phyloP scores from a whole-genome alignment of 2,113 vertebrate species.

The Natator depressus region DNA sequence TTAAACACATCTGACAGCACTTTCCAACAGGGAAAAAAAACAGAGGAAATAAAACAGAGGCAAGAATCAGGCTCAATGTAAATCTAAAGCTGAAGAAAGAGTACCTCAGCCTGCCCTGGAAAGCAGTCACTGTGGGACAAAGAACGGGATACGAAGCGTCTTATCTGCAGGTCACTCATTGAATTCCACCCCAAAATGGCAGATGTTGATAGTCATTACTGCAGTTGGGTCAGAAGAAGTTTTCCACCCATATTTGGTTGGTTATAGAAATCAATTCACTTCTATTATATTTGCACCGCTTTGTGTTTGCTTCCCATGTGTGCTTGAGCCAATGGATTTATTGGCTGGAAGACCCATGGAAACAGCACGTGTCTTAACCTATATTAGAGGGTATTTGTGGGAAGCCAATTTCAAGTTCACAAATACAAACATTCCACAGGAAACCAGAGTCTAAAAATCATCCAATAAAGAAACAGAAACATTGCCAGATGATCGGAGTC shows the following conservation, averaged over 20 bases:
- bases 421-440: not conserved
- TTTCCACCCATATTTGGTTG: not conserved
- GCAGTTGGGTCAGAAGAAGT: not conserved
- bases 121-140: not conserved
- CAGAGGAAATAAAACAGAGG: not conserved
- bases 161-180: not conserved
- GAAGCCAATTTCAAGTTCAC: not conserved
- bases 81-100: not conserved
- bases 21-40: not conserved
- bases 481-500: not conserved
- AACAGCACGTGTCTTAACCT: not conserved
- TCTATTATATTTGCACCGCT: not conserved
- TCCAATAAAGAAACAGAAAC: not conserved
- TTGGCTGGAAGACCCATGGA: not conserved
- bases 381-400: not conserved
- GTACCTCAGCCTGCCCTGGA: not conserved
- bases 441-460: not conserved
- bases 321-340: not conserved
- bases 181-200: not conserved
- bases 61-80: not conserved
- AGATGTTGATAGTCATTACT: not conserved
- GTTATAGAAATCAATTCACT: not conserved
- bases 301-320: not conserved
- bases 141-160: not conserved
- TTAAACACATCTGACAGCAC: not conserved